phyloP scores from a whole-genome alignment of 2,888 invertebrate genomes.

The Sicus ferrugineus region DNA sequence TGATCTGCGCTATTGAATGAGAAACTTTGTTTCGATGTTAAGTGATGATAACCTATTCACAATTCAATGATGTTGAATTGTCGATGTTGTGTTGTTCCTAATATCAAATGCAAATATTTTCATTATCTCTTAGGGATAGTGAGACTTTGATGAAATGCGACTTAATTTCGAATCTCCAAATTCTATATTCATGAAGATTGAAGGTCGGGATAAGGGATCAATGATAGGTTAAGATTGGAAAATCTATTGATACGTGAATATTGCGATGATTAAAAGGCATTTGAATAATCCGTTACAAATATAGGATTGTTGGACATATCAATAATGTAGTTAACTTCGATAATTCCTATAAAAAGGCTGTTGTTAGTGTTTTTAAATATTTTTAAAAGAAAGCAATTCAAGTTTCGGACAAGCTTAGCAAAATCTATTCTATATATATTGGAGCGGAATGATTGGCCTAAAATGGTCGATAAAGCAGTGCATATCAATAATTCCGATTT shows the following conservation, averaged over 20 bases:
- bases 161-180: background rate
- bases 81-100: background rate
- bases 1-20: background rate
- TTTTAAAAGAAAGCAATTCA: too few relatives aligned
- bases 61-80: background rate
- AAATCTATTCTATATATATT: too few relatives aligned
- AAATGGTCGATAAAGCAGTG: too few relatives aligned
- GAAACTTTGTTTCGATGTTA: conserved; percentile 13
- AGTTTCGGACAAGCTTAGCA: too few relatives aligned
- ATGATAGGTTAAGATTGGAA: too few relatives aligned
- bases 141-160: background rate
- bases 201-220: too few relatives aligned
- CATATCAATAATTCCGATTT: too few relatives aligned
- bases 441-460: too few relatives aligned
- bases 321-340: too few relatives aligned
- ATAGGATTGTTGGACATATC: too few relatives aligned
- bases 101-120: background rate
- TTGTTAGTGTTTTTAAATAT: background rate
- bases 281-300: too few relatives aligned
- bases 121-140: background rate
- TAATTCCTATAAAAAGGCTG: background rate
- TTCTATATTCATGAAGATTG: background rate
- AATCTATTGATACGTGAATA: background rate
- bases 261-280: too few relatives aligned
- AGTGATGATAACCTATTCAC: background rate